These are phyloP conservation scores for Hormaphis cornu DNA, from an alignment of 1,140 invertebrate species.

Conservation along the genomic window DNA sequence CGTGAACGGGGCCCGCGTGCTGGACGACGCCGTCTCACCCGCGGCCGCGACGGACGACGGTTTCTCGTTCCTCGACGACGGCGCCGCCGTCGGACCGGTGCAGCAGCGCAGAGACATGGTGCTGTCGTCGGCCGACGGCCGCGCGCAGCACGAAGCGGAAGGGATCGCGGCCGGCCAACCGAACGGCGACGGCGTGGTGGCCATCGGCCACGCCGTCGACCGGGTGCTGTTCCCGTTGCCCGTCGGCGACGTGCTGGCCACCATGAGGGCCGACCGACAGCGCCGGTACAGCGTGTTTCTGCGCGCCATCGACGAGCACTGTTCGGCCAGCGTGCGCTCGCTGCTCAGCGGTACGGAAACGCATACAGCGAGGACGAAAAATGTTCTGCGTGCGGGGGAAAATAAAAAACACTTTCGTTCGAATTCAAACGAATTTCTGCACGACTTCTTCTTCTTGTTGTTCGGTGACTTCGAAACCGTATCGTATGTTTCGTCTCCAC, in stretches of 20 bases:
- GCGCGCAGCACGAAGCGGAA: too few relatives aligned
- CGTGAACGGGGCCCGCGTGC: slow-evolving; percentile 69
- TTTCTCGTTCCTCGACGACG: slow-evolving; percentile 43
- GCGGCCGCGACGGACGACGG: neutral
- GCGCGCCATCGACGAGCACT: slow-evolving; percentile 49
- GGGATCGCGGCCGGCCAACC: slow-evolving; percentile 51
- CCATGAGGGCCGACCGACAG: slow-evolving; percentile 68
- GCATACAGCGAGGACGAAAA: neutral
- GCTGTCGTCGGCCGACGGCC: neutral
- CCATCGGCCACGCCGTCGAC: slow-evolving; percentile 75
- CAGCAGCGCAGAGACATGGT: neutral
- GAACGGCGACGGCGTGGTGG: slow-evolving; percentile 50
- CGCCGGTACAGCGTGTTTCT: slow-evolving; percentile 67
- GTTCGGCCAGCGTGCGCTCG: slow-evolving; percentile 61
- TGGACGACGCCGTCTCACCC: slow-evolving; percentile 47
- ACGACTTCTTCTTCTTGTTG: neutral
- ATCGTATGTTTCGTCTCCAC: too few relatives aligned
- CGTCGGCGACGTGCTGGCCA: slow-evolving; percentile 70
- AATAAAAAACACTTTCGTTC: neutral
- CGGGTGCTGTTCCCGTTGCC: slow-evolving; percentile 78
- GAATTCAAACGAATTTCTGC: neutral
- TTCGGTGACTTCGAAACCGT: neutral
- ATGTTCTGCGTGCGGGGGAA: neutral
- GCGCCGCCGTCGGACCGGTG: neutral
- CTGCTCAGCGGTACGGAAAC: slow-evolving; percentile 54